Conservation (phyloP, 1,140 invertebrate species). For the Acromyrmex charruanus region DNA sequence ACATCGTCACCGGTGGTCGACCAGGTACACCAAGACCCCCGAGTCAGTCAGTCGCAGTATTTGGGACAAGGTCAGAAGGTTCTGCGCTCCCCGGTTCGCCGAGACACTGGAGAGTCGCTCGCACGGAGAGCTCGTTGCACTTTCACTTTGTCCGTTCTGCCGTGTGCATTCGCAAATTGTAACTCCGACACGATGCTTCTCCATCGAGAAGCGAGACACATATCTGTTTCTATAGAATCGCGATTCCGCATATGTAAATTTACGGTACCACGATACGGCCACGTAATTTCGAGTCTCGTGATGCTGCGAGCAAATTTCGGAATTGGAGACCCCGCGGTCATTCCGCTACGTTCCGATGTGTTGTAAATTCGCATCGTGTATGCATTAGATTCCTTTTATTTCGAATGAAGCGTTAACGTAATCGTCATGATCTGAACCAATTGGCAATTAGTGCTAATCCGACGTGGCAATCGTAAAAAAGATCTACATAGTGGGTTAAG, state of each 20-base stretch:
- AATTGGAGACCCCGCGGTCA: conserved; percentile 17
- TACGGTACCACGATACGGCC: neutral
- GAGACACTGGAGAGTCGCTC: conserved; percentile 79
- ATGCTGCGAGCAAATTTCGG: conserved; percentile 38
- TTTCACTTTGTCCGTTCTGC: conserved; percentile 82
- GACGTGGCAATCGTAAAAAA: neutral
- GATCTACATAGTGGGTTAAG: neutral
- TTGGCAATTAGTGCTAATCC: neutral
- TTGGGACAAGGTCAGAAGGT: conserved; percentile 87
- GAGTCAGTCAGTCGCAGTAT: conserved; percentile 81
- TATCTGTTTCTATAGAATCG: neutral
- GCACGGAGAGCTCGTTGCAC: conserved; percentile 76
- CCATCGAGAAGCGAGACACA: conserved; percentile 10
- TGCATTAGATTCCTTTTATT: conserved; percentile 35
- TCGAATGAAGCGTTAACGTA: neutral
- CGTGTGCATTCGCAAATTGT: conserved; percentile 81
- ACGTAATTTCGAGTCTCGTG: conserved; percentile 13
- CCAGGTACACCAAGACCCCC: conserved; percentile 66
- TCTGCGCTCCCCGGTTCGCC: conserved; percentile 76
- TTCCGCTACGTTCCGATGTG: neutral
- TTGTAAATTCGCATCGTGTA: conserved; percentile 22
- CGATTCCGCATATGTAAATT: conserved; percentile 23
- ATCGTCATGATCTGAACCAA: neutral
- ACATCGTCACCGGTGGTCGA: conserved; percentile 31
- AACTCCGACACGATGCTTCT: conserved; percentile 58